Evolutionary conservation across 1,140 invertebrate genomes (phyloP).

Genomic region (Bombus confusus): DNA sequence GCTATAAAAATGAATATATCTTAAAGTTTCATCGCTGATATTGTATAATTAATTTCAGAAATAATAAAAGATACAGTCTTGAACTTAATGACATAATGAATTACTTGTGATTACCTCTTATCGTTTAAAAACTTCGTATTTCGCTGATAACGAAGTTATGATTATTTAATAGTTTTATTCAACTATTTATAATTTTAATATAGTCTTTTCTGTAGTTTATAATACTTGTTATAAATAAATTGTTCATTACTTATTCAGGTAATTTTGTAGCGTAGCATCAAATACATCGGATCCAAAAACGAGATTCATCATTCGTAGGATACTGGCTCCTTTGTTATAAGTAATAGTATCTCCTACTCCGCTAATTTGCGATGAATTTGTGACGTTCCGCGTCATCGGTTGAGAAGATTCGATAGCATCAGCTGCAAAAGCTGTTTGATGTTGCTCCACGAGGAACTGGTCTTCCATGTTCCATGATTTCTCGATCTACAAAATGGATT

Average conservation of each 20-base stretch:
- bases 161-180: background rate
- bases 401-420: slow-evolving; percentile 69
- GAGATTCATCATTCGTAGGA: slow-evolving; percentile 90
- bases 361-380: slow-evolving; percentile 83
- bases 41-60: too few species aligned
- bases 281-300: slow-evolving; percentile 87
- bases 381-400: slow-evolving; percentile 71
- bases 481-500: slow-evolving; percentile 69
- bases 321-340: slow-evolving; percentile 87
- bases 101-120: too few species aligned
- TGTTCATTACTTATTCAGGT: slow-evolving; percentile 80
- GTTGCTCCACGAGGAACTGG: slow-evolving; percentile 80
- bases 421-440: slow-evolving; percentile 64
- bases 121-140: background rate
- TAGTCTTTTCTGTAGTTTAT: background rate
- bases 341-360: slow-evolving; percentile 88
- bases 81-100: too few species aligned
- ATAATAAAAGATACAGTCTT: too few species aligned
- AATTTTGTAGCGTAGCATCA: slow-evolving; percentile 84
- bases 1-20: too few species aligned
- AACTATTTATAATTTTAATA: background rate
- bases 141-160: background rate
- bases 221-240: background rate
- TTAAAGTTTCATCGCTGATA: too few species aligned
- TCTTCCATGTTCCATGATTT: slow-evolving; percentile 82